phyloP scores from a whole-genome alignment of 2,797 vertebrate genomes.

The Coregonus suidteri region DNA sequence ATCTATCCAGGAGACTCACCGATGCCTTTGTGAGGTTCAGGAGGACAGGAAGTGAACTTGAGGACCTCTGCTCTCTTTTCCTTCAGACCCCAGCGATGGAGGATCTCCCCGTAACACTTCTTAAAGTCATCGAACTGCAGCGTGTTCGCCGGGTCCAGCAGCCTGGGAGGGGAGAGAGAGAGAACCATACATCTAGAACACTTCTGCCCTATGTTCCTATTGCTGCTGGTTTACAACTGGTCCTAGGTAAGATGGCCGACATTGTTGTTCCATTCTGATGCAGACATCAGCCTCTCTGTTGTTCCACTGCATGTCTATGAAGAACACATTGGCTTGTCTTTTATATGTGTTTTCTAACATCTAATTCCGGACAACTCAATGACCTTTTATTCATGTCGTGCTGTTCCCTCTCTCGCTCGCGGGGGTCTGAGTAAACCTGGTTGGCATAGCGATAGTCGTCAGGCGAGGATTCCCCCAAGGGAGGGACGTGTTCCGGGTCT shows the following conservation, averaged over 20 bases:
- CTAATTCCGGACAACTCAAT: not conserved
- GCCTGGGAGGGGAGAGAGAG: slow-evolving; percentile 62
- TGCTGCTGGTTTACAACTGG: no score
- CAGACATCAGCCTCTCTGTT: no score
- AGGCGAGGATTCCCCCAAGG: slow-evolving; percentile 90
- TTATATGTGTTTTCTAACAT: not conserved
- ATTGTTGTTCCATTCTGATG: no score
- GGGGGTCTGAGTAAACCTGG: slow-evolving; percentile 81
- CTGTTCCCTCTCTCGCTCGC: slow-evolving; percentile 91
- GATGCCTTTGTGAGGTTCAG: slow-evolving; percentile 94
- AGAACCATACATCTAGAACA: no score
- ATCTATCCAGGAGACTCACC: slow-evolving; percentile 70
- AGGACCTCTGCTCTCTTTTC: slow-evolving; percentile 94
- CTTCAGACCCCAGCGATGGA: slow-evolving; percentile 92
- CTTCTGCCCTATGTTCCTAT: no score
- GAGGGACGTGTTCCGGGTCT: slow-evolving; percentile 81
- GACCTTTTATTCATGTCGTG: slow-evolving; percentile 97
- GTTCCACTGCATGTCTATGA: no score
- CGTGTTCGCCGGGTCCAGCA: slow-evolving; percentile 89
- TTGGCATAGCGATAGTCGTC: slow-evolving; percentile 88
- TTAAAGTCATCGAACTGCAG: slow-evolving; percentile 98
- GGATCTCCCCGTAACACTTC: slow-evolving; percentile 95
- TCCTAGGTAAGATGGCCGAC: no score
- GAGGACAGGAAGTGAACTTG: slow-evolving; percentile 93
- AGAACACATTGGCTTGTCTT: no score